Percentiles rank a stretch among this genome's conserved stretches.
Conservation (phyloP, 2,797 vertebrate genomes). For the Dipus sagitta region DNA sequence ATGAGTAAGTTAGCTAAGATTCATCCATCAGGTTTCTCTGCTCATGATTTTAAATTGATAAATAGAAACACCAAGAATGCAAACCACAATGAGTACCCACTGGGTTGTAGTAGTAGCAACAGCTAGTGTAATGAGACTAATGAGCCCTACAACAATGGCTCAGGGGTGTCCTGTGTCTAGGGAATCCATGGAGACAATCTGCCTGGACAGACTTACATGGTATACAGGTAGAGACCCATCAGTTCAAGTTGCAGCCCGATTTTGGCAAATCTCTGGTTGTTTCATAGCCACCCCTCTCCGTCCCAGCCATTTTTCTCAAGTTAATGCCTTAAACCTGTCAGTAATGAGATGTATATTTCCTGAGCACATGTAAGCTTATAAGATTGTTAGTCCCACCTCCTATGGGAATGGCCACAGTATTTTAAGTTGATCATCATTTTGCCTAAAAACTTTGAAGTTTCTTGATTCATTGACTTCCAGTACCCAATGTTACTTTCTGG, state of each 20-base stretch:
- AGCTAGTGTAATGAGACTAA: not conserved
- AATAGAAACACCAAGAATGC: not conserved
- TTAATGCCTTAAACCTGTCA: not conserved
- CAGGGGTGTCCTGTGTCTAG: not conserved
- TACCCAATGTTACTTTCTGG: not conserved
- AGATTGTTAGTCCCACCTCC: not conserved
- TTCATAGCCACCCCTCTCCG: not conserved
- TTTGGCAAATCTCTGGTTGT: not conserved
- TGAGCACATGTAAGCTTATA: not conserved
- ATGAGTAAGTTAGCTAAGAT: not conserved
- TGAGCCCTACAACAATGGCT: not conserved
- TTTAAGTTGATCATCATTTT: too few relatives aligned
- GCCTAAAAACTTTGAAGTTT: not conserved
- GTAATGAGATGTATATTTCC: not conserved
- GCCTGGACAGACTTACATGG: fast-evolving
- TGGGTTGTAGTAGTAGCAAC: not conserved
- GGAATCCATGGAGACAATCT: not conserved
- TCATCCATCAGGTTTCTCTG: not conserved
- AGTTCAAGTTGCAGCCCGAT: not conserved
- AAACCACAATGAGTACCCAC: not conserved
- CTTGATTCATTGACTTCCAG: not conserved
- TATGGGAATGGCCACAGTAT: too few relatives aligned
- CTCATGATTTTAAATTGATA: not conserved
- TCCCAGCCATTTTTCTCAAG: not conserved
- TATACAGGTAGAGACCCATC: too few relatives aligned